These are phyloP conservation scores for Acanthoscelides obtectus DNA, from an alignment of 2,888 invertebrate genomes.

Conservation along the genomic window DNA sequence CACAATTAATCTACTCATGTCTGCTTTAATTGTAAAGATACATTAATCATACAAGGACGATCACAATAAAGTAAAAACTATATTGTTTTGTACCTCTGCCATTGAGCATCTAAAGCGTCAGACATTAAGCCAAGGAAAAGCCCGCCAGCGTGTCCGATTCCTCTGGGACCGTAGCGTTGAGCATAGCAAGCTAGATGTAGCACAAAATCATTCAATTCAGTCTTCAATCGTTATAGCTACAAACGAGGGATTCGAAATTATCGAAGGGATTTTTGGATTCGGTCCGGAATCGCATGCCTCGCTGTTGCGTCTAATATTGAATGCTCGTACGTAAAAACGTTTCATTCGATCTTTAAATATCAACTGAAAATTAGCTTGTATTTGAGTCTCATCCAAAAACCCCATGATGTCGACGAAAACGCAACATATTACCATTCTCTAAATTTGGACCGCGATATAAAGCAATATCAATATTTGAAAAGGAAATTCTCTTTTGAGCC, in stretches of 20 bases:
- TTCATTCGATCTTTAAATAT: too few species aligned
- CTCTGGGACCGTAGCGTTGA: conserved; percentile 91
- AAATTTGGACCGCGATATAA: background rate
- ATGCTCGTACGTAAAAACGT: too few species aligned
- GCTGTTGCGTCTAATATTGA: too few species aligned
- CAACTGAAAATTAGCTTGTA: too few species aligned
- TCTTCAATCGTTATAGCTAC: background rate
- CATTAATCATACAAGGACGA: too few species aligned
- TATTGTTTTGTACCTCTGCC: conserved; percentile 59
- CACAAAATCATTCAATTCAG: conserved; percentile 16
- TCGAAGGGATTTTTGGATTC: background rate
- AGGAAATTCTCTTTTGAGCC: background rate
- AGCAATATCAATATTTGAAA: background rate
- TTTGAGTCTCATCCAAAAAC: background rate
- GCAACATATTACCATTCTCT: background rate
- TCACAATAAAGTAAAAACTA: too few species aligned
- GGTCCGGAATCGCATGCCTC: too few species aligned
- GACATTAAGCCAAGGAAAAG: conserved; percentile 78
- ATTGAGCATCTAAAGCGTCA: conserved; percentile 73
- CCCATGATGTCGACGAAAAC: background rate
- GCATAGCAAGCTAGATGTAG: conserved; percentile 81
- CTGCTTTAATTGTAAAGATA: too few species aligned
- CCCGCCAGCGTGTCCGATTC: conserved; percentile 89
- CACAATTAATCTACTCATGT: too few species aligned
- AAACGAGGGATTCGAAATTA: background rate